Conservation (phyloP, 2,888 invertebrate species). For the Patella depressa region DNA sequence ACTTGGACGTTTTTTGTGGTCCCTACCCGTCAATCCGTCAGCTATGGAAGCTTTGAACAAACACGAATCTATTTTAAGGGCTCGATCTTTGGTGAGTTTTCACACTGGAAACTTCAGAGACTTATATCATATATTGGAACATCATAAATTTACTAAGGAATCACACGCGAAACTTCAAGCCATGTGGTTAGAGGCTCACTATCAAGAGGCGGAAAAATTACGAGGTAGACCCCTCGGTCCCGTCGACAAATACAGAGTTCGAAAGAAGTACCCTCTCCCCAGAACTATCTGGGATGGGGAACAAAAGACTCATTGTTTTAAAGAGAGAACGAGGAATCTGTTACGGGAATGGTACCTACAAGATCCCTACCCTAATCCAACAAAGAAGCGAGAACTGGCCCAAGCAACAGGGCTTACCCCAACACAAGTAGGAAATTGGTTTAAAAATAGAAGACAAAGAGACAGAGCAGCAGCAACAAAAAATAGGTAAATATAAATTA, state of each 20-base stretch:
- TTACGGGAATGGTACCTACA: constrained; percentile 92
- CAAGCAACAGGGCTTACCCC: constrained; percentile 92
- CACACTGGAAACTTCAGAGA: constrained; percentile 92
- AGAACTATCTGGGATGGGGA: constrained; percentile 96
- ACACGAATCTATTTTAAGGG: constrained; percentile 88
- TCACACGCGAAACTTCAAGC: constrained; percentile 89
- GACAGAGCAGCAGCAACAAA: constrained; percentile 94
- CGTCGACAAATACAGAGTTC: constrained; percentile 92
- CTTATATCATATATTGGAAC: constrained; percentile 89
- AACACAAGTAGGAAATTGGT: constrained; percentile 95
- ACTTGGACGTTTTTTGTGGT: constrained; percentile 89
- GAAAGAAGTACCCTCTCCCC: constrained; percentile 93
- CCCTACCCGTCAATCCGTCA: constrained; percentile 88
- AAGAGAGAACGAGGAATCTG: constrained; percentile 91
- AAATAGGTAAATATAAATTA: constrained; percentile 82
- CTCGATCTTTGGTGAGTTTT: constrained; percentile 89
- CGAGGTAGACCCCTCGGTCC: constrained; percentile 92
- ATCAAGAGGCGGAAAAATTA: constrained; percentile 91
- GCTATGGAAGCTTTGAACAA: constrained; percentile 84
- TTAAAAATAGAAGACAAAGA: constrained; percentile 89
- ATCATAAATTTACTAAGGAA: constrained; percentile 89
- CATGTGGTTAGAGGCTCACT: constrained; percentile 95
- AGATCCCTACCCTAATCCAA: constrained; percentile 91
- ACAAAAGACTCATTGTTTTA: constrained; percentile 96
- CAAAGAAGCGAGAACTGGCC: constrained; percentile 91